Evolutionary conservation across 37 sponge, comb jelly and placozoan species (phyloP), one percentile per base, ranked within the genome.

Genomic region (Crambe crambe): DNA sequence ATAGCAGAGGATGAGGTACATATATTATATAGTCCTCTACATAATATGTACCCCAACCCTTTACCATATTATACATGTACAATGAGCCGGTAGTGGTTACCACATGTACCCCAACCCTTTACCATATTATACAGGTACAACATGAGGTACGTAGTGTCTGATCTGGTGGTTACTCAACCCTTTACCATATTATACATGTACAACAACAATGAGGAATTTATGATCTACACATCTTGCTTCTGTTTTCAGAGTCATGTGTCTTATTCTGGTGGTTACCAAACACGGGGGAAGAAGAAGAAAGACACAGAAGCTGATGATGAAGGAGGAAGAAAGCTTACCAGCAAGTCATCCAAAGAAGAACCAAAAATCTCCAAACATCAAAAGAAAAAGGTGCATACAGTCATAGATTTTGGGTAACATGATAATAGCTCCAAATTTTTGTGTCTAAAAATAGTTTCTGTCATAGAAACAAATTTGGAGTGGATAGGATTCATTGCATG

Each of bases 1-100:
- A 60, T 96, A 5, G 77, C 83, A 30, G 70, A 68, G 29, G 79
- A 77, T 32, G 73, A 87, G 82, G 95, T 93, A 63, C 1, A 39
- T 1, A 78, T 5, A 17, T 8, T 78, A 27, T 65, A 2, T 65
- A 30, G 34, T 65, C 59, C 3, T 4, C 21, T 58, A 12, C 59
- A 18, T 4, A 12, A 51, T 51, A 15, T 51, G 15, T 51, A 51
- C 54, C 9, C 9, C 54, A 51, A 51, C 54, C n/a, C n/a, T n/a
- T n/a, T n/a, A n/a, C n/a, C n/a, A n/a, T n/a, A n/a, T n/a, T n/a
- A n/a, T n/a, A n/a, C n/a, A n/a, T n/a, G n/a, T n/a, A n/a, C n/a
- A n/a, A n/a, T n/a, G n/a, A n/a, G n/a, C n/a, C n/a, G n/a, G n/a
- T n/a, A 15, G 54, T 9, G 54, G 54, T 9, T 18, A 51, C 15